Conservation (phyloP, 2,888 invertebrate genomes). For the Callyntrura sp. region DNA sequence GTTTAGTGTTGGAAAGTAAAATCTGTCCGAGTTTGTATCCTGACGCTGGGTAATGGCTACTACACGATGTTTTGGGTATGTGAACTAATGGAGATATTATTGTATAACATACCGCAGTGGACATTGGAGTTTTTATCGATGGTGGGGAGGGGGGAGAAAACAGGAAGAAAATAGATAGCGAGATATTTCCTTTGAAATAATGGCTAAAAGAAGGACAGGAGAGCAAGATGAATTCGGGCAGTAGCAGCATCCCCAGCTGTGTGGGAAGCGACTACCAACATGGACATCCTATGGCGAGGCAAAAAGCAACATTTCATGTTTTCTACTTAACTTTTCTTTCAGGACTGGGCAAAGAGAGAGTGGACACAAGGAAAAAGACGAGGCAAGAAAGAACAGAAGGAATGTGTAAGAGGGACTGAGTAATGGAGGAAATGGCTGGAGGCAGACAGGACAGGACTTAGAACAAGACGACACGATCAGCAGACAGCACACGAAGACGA, state of each 20-base stretch:
- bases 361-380: constrained; percentile 28
- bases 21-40: constrained; percentile 63
- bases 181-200: constrained; percentile 55
- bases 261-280: constrained; percentile 62
- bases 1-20: constrained; percentile 65
- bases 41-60: background rate
- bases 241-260: constrained; percentile 69
- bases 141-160: background rate
- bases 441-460: constrained; percentile 62
- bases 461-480: constrained; percentile 57
- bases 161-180: constrained; percentile 47
- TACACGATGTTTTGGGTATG: background rate
- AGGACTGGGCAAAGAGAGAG: constrained; percentile 42
- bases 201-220: background rate
- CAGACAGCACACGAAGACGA: constrained; percentile 37
- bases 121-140: constrained; percentile 36
- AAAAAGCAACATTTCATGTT: constrained; percentile 55
- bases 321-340: constrained; percentile 50
- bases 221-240: constrained; percentile 50
- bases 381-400: constrained; percentile 39
- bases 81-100: constrained; percentile 58
- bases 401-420: constrained; percentile 52
- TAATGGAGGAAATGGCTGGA: constrained; percentile 70
- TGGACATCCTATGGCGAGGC: constrained; percentile 72
- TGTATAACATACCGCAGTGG: background rate